Evolutionary conservation across 1,140 invertebrate species (phyloP), one percentile per base, ranked within the genome.

Genomic region (Scaptomyza graminum): DNA sequence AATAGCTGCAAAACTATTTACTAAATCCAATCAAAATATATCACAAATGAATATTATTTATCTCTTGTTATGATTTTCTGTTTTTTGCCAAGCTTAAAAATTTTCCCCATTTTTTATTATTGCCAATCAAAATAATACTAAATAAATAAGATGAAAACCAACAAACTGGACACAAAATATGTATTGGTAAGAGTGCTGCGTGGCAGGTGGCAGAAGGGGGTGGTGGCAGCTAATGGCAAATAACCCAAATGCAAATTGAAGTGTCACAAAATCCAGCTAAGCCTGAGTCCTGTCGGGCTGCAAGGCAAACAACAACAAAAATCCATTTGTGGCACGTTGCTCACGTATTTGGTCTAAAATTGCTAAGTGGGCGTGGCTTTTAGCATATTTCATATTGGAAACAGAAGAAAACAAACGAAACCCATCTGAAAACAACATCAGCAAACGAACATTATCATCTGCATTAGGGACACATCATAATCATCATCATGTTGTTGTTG

Each of bases 301-400:
- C n/a, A n/a, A n/a, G 16, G 43, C 56, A 44, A 3, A 31, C 39
- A 62, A 41, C 22, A 46, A 15, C 44, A 61, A 18, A 49, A 67
- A 47, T 39, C 44, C 66, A 67, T 64, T 79, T 79, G 72, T 28
- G 72, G 72, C 76, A 79, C 71, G 71, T 76, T 65, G 41, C 64
- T 68, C 62, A 77, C 64, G 65, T 67, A 50, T 66, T 60, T 22
- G 31, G 39, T n/a, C 37, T 54, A 47, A 51, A 51, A 28, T 34
- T 16, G 9, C 22, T 15, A 18, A 44, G 18, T 50, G 13, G 49
- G 52, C 31, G 41, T 43, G 63, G 47, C 57, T 49, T 11, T 15
- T 25, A 16, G 25, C 55, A 57, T 57, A 31, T 46, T 57, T 57
- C n/a, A n/a, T 46, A 57, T 46, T 46, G 22, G 8, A 16, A 16